Base-by-base conservation (phyloP, 1,140 invertebrate species). In the Rhopalosiphum padi region DNA sequence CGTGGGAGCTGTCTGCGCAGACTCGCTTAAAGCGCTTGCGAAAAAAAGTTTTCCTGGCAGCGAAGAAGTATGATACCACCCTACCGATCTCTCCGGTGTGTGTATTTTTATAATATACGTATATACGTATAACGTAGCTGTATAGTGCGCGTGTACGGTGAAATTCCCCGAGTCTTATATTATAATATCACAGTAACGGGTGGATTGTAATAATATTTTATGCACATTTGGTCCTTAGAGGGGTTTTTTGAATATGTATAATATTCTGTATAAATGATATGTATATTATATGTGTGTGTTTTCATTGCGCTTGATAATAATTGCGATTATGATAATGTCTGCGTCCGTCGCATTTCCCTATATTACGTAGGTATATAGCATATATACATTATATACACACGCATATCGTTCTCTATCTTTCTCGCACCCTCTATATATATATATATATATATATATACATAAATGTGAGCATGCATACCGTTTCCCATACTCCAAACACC, bases 311-410 rank as follows among this genome's bases (percentile, higher is more conserved):
- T 90, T 55, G 37, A 60, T 60, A 90, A 90, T 90, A 90, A 90
- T 90, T 90, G 37, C 37, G 46, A 90, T 90, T 90, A 90, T 90
- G 89, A 90, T 90, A 90, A 90, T 90, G 51, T 60, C 85, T 41
- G 41, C 25, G 25, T 86, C 41, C 41, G 37, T 41, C 25, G 37
- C 85, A 86, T 86, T 86, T 86, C 85, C 85, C 77, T 37, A 83
- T 23, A 83, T 82, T 82, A 82, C 35, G 60, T 18, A 77, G 60
- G 60, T 77, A 68, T 68, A 77, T 77, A 77, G 60, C 30, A 37
- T 41, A 83, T 83, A 82, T 82, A 83, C 22, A 83, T 37, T 83
- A 37, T 83, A 83, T n/a, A 83, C 60, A 83, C 60, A n/a, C 30
- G 60, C 30, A 77, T 77, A 77, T 77, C 60, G 15, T 77, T 77